A percentile compares a stretch with the other conserved stretches of the same genome.
Conservation (phyloP, 2,888 invertebrate genomes). For the Leucozona laternaria region DNA sequence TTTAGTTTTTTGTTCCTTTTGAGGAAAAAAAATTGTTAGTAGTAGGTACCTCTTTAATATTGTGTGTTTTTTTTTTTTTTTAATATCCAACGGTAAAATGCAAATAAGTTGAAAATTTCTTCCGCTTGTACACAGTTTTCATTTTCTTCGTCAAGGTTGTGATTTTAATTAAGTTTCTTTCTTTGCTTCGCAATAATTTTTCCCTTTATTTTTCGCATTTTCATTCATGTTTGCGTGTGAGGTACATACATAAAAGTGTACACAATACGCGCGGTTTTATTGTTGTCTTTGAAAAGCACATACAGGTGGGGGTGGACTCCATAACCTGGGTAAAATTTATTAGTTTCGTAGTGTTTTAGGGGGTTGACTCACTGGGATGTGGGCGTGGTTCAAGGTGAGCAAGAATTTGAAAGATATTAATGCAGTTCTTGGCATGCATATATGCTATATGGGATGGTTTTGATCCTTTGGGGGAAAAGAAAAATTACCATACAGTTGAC, state of each 20-base stretch:
- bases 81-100: conserved; percentile 28
- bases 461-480: conserved; percentile 19
- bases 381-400: conserved; percentile 47
- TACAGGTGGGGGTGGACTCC: background rate
- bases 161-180: conserved; percentile 82
- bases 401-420: conserved; percentile 35
- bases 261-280: conserved; percentile 34
- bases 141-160: conserved; percentile 82
- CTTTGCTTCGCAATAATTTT: conserved; percentile 43
- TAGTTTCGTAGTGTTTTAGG: conserved; percentile 12
- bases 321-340: conserved; percentile 31
- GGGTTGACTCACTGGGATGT: background rate
- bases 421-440: conserved; percentile 28
- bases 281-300: conserved; percentile 37
- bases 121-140: conserved; percentile 76
- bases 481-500: conserved; percentile 50
- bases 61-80: background rate
- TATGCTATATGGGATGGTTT: background rate
- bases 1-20: conserved; percentile 6
- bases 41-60: conserved; percentile 11
- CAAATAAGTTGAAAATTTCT: conserved; percentile 66
- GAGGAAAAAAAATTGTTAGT: background rate
- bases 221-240: conserved; percentile 27
- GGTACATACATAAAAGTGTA: background rate
- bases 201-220: conserved; percentile 33